Base-by-base conservation (phyloP, 2,113 vertebrate genomes). In the Promerops cafer region DNA sequence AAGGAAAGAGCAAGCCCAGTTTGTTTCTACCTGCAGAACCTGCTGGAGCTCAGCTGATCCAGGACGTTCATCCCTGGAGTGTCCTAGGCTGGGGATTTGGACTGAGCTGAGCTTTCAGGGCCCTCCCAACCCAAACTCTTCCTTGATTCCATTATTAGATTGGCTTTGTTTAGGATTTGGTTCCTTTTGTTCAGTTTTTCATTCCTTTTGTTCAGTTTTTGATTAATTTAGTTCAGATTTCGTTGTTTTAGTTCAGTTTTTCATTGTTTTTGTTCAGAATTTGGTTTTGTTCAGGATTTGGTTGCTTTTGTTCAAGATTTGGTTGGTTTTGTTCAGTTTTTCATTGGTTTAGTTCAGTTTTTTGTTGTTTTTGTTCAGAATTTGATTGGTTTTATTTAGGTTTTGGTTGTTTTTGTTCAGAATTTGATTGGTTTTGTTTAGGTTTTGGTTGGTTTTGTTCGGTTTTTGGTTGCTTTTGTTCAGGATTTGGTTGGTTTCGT, bases 121-220 rank as follows among this genome's bases (percentile, higher is more conserved):
- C 42, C 33, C 30, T 56, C 20, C n/a, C 52, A 11, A 1, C 35
- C 37, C 52, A 14, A 8, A 35, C 10, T 19, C 24, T 2, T 0
- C 69, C 8, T 0, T 12, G 2, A 1, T 7, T 17, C 71, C 45
- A 5, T 3, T 7, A 3, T 5, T 9, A 1, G 1, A 6, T 31
- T 16, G 11, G 9, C 7, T 50, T 37, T 11, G 26, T 21, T 11
- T 9, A 27, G 59, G 3, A 5, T 27, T n/a, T n/a, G n/a, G n/a
- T n/a, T n/a, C n/a, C n/a, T n/a, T 37, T 31, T 2, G 5, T 45
- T 20, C 16, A 24, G 16, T 2, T 5, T 54, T 40, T 42, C 21
- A 14, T 57, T 7, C 4, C 11, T 10, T 10, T 45, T 13, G 7
- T 30, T 21, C 42, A 31, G 30, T 1, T 10, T 71, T 42, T 24